Conservation (phyloP, 1,140 invertebrate genomes). For the Neoseiulus cucumeris region DNA sequence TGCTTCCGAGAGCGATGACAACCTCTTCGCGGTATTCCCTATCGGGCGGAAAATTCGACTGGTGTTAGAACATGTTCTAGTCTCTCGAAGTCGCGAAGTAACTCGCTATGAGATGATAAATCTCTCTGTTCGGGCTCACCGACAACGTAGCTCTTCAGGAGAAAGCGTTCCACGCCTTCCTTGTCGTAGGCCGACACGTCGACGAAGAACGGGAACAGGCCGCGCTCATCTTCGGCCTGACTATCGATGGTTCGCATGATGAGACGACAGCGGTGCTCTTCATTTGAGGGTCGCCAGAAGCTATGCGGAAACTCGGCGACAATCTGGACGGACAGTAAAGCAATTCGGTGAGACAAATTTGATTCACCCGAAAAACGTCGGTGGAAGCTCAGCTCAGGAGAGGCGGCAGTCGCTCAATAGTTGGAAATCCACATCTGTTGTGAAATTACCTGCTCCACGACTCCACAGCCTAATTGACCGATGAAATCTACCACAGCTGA, state of each 20-base stretch:
- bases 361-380: no score
- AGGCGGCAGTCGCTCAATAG: no score
- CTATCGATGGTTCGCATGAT: not conserved
- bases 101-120: no score
- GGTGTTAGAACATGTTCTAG: no score
- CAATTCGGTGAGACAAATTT: no score
- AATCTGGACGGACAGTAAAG: not conserved
- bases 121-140: not conserved
- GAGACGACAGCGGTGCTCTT: not conserved
- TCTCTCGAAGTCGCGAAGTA: no score
- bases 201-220: not conserved
- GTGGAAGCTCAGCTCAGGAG: no score
- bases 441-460: not conserved
- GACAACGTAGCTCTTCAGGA: not conserved
- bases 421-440: no score
- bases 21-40: no score
- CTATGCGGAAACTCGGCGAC: conserved; percentile 2
- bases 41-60: no score
- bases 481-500: not conserved
- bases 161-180: not conserved
- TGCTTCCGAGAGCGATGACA: no score
- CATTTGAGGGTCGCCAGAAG: conserved; percentile 1
- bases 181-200: not conserved
- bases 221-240: not conserved
- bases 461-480: not conserved